Evolutionary conservation across 1,140 invertebrate species (phyloP), one percentile per base, ranked within the genome.

Genomic region (Temnothorax longispinosus): DNA sequence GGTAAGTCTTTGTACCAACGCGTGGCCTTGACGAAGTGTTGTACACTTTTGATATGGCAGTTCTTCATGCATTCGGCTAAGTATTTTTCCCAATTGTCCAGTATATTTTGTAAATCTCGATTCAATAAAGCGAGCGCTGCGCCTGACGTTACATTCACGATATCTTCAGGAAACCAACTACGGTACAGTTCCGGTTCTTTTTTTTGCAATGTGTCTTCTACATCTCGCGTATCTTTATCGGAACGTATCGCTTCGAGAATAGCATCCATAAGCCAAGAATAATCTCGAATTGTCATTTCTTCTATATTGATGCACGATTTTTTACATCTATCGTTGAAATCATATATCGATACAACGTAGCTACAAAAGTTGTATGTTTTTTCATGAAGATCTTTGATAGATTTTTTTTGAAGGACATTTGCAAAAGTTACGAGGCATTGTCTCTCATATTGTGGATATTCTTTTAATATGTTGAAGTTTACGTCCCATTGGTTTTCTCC

Each of bases 1-100:
- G 94, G 94, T 5, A 95, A 82, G 1, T 93, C 85, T 15, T 93
- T 89, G 47, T 94, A 92, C 94, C 94, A 95, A 0, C 88, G 91
- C 7, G 64, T 56, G 0, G 58, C 38, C 62, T 71, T 93, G 0
- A 95, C 0, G 44, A 94, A 95, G 3, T 13, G 52, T 47, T 35
- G 87, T 10, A 86, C 60, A 0, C 27, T 8, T 21, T 3, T 47
- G 2, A 8, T 0, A 15, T n/a, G 0, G 1, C 56, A 41, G 1
- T 74, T 69, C 0, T 47, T 27, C 3, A 86, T 8, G n/a, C 84
- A 92, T 3, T 67, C 41, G 0, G 87, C 13, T 0, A 92, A 85
- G 41, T 93, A 94, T 4, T 86, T 44, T 7, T 87, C 32, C 92
- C 92, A 95, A 13, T 91, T 58, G 0, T 85, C 8, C 2, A 93